A percentile compares a stretch with the other conserved stretches of the same genome.
Evolutionary conservation across 2,888 invertebrate genomes (phyloP).

Genomic region (Sipha maydis): DNA sequence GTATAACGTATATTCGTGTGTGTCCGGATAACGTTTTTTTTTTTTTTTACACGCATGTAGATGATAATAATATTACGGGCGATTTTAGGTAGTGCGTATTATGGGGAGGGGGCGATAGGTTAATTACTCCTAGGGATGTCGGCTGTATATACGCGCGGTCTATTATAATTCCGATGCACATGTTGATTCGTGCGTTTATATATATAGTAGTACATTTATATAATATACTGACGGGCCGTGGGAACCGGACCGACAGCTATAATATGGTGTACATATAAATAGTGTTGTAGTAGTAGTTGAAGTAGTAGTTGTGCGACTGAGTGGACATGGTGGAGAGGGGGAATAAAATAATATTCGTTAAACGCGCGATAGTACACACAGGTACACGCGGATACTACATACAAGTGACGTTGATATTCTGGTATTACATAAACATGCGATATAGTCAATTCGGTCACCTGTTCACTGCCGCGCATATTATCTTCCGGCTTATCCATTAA

Average conservation of each 20-base stretch:
- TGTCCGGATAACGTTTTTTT: slow-evolving; percentile 15
- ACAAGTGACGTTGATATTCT: background rate
- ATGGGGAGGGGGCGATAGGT: slow-evolving; percentile 20
- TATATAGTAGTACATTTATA: background rate
- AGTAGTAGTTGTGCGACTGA: background rate
- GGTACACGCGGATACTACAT: background rate
- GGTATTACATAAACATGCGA: background rate
- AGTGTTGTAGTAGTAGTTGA: background rate
- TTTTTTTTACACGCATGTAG: background rate
- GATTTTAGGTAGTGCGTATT: background rate
- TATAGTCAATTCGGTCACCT: slow-evolving; percentile 13
- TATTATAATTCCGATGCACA: slow-evolving; percentile 36
- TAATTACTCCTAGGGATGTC: slow-evolving; percentile 51
- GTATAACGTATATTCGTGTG: background rate
- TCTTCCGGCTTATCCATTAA: slow-evolving; percentile 27
- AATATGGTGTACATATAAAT: background rate
- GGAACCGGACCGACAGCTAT: slow-evolving; percentile 47
- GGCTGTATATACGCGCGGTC: background rate
- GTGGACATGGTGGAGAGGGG: background rate
- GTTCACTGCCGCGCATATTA: slow-evolving; percentile 7
- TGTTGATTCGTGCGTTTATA: slow-evolving; percentile 23
- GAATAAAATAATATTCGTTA: slow-evolving; percentile 6
- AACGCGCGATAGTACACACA: background rate
- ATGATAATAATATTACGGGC: background rate
- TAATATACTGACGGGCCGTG: slow-evolving; percentile 34